These are phyloP conservation scores for Nannoperca obscura DNA, from an alignment of 2,797 vertebrate genomes.

Conservation along the genomic window DNA sequence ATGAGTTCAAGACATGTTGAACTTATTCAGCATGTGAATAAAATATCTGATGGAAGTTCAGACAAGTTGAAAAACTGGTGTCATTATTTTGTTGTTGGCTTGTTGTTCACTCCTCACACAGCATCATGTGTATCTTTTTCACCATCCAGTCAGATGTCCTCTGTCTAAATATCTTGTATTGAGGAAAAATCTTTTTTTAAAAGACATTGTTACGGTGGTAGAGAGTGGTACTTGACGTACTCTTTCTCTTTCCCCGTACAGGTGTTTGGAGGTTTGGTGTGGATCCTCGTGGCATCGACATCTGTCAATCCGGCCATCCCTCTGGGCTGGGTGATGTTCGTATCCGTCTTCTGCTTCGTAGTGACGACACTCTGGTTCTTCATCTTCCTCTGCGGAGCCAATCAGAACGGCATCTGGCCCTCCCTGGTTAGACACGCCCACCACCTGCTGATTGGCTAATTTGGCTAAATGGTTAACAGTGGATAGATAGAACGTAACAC, in stretches of 20 bases:
- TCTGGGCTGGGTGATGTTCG: constrained; percentile 94
- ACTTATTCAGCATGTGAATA: background rate
- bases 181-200: background rate
- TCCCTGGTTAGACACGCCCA: constrained; percentile 72
- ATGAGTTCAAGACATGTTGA: background rate
- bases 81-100: no score
- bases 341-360: constrained; percentile 93
- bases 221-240: no score
- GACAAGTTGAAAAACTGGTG: no score
- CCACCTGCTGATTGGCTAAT: background rate
- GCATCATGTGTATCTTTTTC: no score
- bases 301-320: constrained; percentile 1
- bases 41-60: background rate
- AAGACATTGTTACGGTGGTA: no score
- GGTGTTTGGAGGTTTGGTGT: constrained; percentile 90
- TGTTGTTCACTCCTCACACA: no score
- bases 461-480: background rate
- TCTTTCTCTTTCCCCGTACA: no score
- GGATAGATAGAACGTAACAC: background rate
- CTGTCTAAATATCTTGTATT: background rate
- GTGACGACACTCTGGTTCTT: constrained; percentile 86
- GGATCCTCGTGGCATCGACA: constrained; percentile 91
- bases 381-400: constrained; percentile 80
- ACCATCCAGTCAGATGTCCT: no score
- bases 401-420: constrained; percentile 80